These are phyloP conservation scores for Drosophila formosana DNA, from an alignment of 2,888 invertebrate genomes.

Conservation along the genomic window DNA sequence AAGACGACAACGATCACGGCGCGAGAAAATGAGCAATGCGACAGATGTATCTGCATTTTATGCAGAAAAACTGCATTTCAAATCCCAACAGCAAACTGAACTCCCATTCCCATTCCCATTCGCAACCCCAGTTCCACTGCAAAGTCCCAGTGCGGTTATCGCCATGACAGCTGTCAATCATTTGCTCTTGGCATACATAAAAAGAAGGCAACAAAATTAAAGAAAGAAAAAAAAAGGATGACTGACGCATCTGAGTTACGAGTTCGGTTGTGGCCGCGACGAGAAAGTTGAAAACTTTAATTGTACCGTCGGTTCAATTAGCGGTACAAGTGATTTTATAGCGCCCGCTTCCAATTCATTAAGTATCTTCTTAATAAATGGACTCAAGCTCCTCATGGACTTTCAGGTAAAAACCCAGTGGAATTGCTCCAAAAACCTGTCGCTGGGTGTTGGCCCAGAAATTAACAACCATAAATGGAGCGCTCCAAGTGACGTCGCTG, in stretches of 20 bases:
- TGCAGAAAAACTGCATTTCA: conserved; percentile 47
- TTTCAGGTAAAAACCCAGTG: conserved; percentile 2
- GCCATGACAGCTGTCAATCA: conserved; percentile 81
- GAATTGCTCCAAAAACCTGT: conserved; percentile 19
- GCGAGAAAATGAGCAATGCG: conserved; percentile 77
- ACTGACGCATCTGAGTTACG: conserved; percentile 35
- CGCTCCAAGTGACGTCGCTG: conserved; percentile 36
- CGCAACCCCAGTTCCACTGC: conserved; percentile 21
- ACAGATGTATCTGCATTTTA: conserved; percentile 74
- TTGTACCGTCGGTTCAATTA: conserved; percentile 69
- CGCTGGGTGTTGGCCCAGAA: conserved; percentile 73
- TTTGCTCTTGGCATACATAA: conserved; percentile 19
- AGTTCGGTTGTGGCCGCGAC: conserved; percentile 12
- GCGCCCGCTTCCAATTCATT: conserved; percentile 60
- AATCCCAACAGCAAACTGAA: conserved; percentile 19
- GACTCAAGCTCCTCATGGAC: conserved; percentile 2
- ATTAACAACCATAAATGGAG: conserved; percentile 57
- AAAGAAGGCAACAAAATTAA: conserved; percentile 9
- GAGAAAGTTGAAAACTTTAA: conserved; percentile 71
- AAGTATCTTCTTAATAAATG: conserved; percentile 31
- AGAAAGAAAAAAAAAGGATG: conserved; percentile 15
- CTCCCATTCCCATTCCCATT: conserved; percentile 8
- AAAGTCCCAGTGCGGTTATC: conserved; percentile 77
- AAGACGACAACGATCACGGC: conserved; percentile 42
- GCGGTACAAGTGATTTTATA: conserved; percentile 77